Base-by-base conservation (phyloP, 1,140 invertebrate genomes). In the Chironomus tepperi region DNA sequence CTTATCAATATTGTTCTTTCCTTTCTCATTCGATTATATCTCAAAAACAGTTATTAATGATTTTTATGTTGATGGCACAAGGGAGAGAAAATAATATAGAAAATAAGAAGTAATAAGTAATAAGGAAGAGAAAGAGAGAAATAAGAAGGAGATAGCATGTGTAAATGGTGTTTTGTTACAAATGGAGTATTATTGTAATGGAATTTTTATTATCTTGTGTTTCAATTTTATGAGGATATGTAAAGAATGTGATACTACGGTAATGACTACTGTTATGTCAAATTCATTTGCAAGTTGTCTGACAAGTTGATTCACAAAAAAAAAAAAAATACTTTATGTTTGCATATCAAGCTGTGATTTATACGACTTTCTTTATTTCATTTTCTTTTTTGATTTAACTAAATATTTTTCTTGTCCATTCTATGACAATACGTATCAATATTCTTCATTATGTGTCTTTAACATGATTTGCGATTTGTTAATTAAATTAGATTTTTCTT, bases 171-270 rank as follows among this genome's bases (percentile, higher is more conserved):
- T 57, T 3, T 15, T 47, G 43, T n/a, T 57, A 12, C 12, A 57
- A n/a, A 57, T 57, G 47, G 47, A 12, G 1, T 57, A n/a, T 57
- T 57, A 57, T 57, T 12, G 0, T 57, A 57, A 57, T 57, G 12
- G 47, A 57, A 57, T 12, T 57, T 57, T 57, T 57, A 57, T 57
- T 12, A 57, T 57, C 12, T 15, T 57, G 47, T 57, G n/a, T 57
- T 57, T 57, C 47, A 57, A 57, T 15, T 57, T 57, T 57, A 57
- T 57, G n/a, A 57, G 47, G n/a, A n/a, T 57, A 57, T 57, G 47
- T 5, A 12, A 57, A 57, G 47, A 57, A 57, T 12, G 47, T 15
- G 43, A 47, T 57, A 57, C 9, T 57, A 57, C 8, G 43, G 15
- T 1, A 47, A 47, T 47, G 43, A 47, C 47, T 57, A 57, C 47